Percentiles rank a stretch among this genome's conserved stretches.
Conservation (phyloP, 2,888 invertebrate genomes). For the Acanthosoma haemorrhoidale region DNA sequence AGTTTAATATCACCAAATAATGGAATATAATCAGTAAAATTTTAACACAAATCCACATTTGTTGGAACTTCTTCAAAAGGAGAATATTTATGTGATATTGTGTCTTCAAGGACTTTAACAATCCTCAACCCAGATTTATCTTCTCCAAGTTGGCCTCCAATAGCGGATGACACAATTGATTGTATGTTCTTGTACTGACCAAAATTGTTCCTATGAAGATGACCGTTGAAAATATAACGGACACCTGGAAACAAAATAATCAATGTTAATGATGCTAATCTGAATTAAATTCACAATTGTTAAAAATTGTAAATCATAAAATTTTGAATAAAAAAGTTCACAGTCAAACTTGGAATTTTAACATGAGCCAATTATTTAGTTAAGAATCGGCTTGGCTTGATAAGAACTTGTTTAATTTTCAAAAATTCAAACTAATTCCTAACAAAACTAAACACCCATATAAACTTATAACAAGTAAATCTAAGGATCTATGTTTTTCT, state of each 20-base stretch:
- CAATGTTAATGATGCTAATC: neutral
- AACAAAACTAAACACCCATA: too few species aligned
- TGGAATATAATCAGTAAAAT: too few species aligned
- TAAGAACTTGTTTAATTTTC: too few species aligned
- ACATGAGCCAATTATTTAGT: too few species aligned
- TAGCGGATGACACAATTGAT: conserved; percentile 49
- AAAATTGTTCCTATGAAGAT: conserved; percentile 50
- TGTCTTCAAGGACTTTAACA: conserved; percentile 46
- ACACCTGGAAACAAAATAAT: conserved; percentile 45
- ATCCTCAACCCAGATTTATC: conserved; percentile 48
- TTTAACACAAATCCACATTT: neutral
- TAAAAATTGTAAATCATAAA: too few species aligned
- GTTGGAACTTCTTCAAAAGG: conserved; percentile 43
- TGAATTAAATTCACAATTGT: too few species aligned
- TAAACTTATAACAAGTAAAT: too few species aligned
- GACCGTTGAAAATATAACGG: conserved; percentile 49
- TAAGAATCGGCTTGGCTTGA: too few species aligned
- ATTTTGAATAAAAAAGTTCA: neutral
- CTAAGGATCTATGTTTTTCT: too few species aligned
- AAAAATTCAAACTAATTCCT: too few species aligned
- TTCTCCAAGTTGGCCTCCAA: conserved; percentile 48
- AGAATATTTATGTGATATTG: conserved; percentile 47
- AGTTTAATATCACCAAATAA: too few species aligned
- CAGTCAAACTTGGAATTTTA: too few species aligned
- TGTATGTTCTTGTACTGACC: conserved; percentile 47